These are phyloP conservation scores for Smutsia temminckii DNA, from an alignment of 2,797 vertebrate genomes.

Conservation along the genomic window DNA sequence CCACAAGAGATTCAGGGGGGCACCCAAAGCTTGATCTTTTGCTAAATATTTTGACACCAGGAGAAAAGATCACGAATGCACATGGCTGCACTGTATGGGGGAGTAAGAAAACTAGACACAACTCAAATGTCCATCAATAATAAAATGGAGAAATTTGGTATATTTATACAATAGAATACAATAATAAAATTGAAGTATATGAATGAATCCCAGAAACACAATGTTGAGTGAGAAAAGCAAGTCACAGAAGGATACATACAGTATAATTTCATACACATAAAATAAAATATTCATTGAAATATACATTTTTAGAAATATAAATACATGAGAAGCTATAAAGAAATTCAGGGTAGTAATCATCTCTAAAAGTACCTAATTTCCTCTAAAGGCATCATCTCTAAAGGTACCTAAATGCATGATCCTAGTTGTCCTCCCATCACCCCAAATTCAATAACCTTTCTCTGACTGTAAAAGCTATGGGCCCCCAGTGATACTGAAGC, in stretches of 20 bases:
- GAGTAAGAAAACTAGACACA: slow-evolving; percentile 16
- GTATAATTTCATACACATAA: neutral
- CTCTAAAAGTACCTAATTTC: neutral
- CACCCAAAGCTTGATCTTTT: neutral
- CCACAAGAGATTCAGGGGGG: neutral
- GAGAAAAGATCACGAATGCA: neutral
- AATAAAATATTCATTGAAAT: neutral
- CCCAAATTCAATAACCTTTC: no score
- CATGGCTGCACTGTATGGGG: neutral
- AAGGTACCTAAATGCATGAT: no score
- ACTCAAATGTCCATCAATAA: neutral
- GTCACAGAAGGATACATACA: neutral
- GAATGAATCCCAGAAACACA: neutral
- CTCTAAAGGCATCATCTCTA: no score
- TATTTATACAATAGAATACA: neutral
- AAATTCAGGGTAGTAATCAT: neutral
- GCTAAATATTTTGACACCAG: neutral
- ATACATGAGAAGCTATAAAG: neutral
- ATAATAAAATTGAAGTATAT: neutral
- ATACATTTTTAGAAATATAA: neutral
- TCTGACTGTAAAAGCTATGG: no score
- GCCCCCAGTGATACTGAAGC: no score
- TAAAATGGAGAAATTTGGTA: neutral
- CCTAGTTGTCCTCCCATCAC: no score
- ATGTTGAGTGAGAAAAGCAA: neutral